Conservation (phyloP, 2,113 vertebrate genomes). For the Malaclemys terrapin region DNA sequence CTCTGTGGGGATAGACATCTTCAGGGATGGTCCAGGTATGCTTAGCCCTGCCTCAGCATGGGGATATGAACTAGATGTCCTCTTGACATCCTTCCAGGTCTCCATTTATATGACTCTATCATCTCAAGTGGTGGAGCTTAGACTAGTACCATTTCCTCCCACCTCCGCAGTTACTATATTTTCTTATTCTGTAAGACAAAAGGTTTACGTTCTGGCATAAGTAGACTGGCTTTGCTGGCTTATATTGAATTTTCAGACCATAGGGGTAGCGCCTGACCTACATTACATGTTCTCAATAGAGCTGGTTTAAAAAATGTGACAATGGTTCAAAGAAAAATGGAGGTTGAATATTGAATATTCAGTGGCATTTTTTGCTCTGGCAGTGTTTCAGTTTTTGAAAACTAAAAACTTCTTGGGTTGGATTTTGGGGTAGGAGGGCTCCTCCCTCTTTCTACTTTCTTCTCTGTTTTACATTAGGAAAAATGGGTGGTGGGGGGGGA, state of each 20-base stretch:
- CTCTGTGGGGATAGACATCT: background rate
- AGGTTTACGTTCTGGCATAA: background rate
- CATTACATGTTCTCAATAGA: background rate
- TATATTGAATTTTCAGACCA: background rate
- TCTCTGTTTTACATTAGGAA: background rate
- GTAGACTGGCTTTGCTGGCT: background rate
- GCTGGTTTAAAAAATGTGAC: background rate
- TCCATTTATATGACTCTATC: background rate
- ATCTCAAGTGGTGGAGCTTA: background rate
- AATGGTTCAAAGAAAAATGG: background rate
- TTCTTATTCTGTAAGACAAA: background rate
- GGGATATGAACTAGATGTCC: background rate
- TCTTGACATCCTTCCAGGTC: background rate
- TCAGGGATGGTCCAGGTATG: background rate
- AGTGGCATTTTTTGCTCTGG: background rate
- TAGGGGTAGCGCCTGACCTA: background rate
- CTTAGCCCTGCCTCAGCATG: background rate
- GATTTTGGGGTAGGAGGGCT: background rate
- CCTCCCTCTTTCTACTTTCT: background rate
- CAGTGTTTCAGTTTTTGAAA: background rate
- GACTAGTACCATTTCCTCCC: background rate
- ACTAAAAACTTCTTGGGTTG: background rate
- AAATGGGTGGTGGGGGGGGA: too few species aligned
- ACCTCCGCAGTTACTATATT: background rate
- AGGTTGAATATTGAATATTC: background rate